Percentiles rank a stretch among this genome's conserved stretches.
phyloP scores from a whole-genome alignment of 2,113 vertebrate species.

The Oncorhynchus mykiss region DNA sequence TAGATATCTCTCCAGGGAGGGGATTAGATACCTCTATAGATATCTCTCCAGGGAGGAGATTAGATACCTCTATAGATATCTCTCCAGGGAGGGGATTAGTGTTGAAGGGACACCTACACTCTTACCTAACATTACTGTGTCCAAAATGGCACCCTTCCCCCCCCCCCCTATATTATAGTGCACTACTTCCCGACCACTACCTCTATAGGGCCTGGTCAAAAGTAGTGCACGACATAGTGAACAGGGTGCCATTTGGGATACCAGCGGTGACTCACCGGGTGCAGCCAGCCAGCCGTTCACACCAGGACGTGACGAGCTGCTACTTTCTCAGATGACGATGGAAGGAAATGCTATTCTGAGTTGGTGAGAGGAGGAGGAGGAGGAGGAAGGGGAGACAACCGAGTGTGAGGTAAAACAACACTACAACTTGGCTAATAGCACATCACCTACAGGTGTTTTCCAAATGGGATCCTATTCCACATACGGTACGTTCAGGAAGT shows the following conservation, averaged over 20 bases:
- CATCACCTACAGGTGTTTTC: too few species aligned
- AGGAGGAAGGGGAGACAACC: slow-evolving; percentile 76
- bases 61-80: too few species aligned
- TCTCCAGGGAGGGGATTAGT: too few species aligned
- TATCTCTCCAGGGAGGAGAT: too few species aligned
- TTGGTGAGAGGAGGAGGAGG: slow-evolving; percentile 63
- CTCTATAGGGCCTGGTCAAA: too few species aligned
- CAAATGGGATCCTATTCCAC: too few species aligned
- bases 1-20: too few species aligned
- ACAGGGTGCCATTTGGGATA: neutral
- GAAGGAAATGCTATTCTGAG: slow-evolving; percentile 99
- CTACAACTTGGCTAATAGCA: neutral
- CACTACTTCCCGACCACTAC: neutral
- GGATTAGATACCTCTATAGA: too few species aligned
- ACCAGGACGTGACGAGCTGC: slow-evolving; percentile 83
- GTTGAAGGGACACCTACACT: neutral
- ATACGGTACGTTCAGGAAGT: too few species aligned
- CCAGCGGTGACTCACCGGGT: slow-evolving; percentile 80
- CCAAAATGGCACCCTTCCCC: neutral
- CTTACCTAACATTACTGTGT: neutral
- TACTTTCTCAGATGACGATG: slow-evolving; percentile 98
- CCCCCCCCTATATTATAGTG: neutral
- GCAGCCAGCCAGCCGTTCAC: slow-evolving; percentile 82
- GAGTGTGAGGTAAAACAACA: slow-evolving; percentile 41
- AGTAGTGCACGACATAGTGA: neutral